These are phyloP conservation scores for Trissoscelio sp. DNA, from an alignment of 2,888 invertebrate genomes.

Conservation along the genomic window DNA sequence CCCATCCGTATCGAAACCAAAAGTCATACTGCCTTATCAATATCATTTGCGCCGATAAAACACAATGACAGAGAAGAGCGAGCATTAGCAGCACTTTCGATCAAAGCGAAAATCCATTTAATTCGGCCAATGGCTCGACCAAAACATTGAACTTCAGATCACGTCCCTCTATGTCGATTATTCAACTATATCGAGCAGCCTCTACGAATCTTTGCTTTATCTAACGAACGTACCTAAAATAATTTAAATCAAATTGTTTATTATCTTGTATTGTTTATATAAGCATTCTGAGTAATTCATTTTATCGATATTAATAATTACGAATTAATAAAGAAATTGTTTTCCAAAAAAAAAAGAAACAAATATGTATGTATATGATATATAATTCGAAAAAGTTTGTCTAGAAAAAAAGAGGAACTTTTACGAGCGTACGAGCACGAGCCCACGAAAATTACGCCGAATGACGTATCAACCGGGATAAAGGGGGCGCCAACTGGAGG, in stretches of 20 bases:
- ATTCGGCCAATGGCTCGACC: constrained; percentile 15
- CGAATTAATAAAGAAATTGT: too few relatives aligned
- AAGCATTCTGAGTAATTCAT: too few relatives aligned
- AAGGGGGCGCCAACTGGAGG: constrained; percentile 39
- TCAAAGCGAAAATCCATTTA: constrained; percentile 31
- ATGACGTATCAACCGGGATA: constrained; percentile 42
- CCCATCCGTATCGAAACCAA: constrained; percentile 31
- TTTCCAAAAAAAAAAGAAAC: too few relatives aligned
- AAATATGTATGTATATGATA: too few relatives aligned
- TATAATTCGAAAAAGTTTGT: neutral
- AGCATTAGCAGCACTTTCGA: constrained; percentile 23
- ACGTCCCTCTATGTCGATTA: neutral
- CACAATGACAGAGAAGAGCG: constrained; percentile 36
- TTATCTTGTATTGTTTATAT: too few relatives aligned
- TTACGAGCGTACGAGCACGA: neutral
- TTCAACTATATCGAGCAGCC: neutral
- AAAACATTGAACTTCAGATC: constrained; percentile 45
- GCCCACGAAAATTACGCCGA: constrained; percentile 7
- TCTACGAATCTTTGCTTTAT: too few relatives aligned
- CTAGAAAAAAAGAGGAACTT: neutral
- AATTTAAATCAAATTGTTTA: too few relatives aligned
- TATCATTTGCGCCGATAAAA: constrained; percentile 24
- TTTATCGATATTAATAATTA: too few relatives aligned
- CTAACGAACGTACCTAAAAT: too few relatives aligned
- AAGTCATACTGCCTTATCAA: constrained; percentile 57